Base-by-base conservation (phyloP, 2,113 vertebrate genomes). In the Corydoras sp. region DNA sequence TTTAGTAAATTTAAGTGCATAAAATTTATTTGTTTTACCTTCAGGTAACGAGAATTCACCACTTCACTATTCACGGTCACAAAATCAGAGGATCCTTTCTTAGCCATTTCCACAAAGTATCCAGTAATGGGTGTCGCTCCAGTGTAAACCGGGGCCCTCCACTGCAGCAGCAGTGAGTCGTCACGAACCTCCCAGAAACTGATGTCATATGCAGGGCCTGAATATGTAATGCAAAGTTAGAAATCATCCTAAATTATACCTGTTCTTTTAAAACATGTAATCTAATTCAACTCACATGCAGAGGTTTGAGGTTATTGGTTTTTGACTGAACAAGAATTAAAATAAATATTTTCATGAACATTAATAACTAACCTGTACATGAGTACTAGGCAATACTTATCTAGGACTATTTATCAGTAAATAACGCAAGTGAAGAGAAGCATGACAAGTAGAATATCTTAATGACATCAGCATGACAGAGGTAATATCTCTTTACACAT, bases 191-290 rank as follows among this genome's bases (percentile, higher is more conserved):
- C 97, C 68, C 94, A 95, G 88, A 95, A 91, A 0, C 83, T 92
- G 84, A 98, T 80, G 81, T 92, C 95, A 3, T 92, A 94, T 55
- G 93, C 85, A 9, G 97, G 97, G 14, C 97, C 97, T 99, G 77
- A 3, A 68, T 14, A 5, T 10, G 43, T 51, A 12, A 63, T 55
- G 29, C 11, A 63, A 18, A 31, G 10, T 10, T 5, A 24, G n/a
- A 10, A 58, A 32, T 6, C 30, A 53, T 8, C 14, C 14, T 13
- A 12, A 51, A 43, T 43, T 43, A 43, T 43, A 43, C 35, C 35
- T 4, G 4, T 43, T 43, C 2, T 43, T 43, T 43, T 43, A 43
- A 43, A 43, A 43, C 35, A 43, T 43, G 35, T 43, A 43, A 43
- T 43, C 35, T 43, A 5, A 43, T 43, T 8, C 35, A 43, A 43